Conservation (phyloP, 2,113 vertebrate genomes). For the Pithys albifrons region DNA sequence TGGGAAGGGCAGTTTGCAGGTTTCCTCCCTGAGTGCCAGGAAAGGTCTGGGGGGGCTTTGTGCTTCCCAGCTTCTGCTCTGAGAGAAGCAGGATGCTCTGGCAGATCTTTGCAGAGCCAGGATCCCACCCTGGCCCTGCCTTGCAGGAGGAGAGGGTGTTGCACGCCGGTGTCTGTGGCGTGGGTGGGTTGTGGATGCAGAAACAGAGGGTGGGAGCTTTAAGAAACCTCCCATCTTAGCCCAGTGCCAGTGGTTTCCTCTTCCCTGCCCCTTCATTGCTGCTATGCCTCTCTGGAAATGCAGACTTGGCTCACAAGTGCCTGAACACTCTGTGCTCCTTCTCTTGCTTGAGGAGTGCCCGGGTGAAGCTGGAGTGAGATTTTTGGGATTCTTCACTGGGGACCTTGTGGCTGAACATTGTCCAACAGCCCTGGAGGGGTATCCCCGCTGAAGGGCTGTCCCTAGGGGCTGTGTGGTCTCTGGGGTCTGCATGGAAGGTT, state of each 20-base stretch:
- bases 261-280: background rate
- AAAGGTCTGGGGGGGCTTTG: background rate
- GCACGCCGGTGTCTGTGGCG: rapidly evolving
- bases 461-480: background rate
- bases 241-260: background rate
- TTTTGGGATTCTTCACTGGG: background rate
- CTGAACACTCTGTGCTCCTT: background rate
- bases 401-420: rapidly evolving
- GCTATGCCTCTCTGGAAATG: background rate
- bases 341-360: background rate
- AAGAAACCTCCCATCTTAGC: background rate
- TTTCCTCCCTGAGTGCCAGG: background rate
- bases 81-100: background rate
- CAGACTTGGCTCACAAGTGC: background rate
- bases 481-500: background rate
- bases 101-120: background rate
- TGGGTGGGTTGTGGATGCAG: background rate
- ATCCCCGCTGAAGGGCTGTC: background rate
- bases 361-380: background rate
- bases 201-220: background rate
- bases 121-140: background rate
- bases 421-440: background rate
- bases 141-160: background rate
- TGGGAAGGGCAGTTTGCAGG: background rate
- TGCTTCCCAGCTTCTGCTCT: background rate